These are phyloP conservation scores for Drosophila ercepeae DNA, from an alignment of 1,140 invertebrate genomes.

Conservation along the genomic window DNA sequence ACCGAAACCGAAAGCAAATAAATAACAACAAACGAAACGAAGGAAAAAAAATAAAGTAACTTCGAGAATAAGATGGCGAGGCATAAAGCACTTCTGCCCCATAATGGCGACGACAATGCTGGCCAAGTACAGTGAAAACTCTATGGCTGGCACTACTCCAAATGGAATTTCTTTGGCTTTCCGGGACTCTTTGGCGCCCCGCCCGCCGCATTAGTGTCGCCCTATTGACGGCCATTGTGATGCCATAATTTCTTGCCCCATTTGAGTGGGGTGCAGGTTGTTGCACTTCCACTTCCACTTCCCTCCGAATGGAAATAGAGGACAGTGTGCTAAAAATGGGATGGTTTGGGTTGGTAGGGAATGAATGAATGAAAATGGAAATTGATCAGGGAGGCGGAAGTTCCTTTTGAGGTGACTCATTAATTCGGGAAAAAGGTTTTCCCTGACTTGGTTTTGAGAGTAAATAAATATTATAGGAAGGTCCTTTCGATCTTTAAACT, in stretches of 20 bases:
- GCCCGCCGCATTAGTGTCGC: constrained; percentile 64
- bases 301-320: constrained; percentile 9
- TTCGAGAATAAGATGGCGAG: constrained; percentile 28
- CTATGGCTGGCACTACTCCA: constrained; percentile 51
- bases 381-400: constrained; percentile 14
- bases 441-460: neutral
- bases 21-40: constrained; percentile 35
- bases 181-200: constrained; percentile 30
- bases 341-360: constrained; percentile 6
- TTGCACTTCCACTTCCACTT: constrained; percentile 39
- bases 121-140: constrained; percentile 42
- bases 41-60: neutral
- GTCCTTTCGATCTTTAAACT: too few species aligned
- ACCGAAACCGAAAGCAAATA: constrained; percentile 30
- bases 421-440: constrained; percentile 14
- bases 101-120: constrained; percentile 26
- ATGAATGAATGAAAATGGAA: constrained; percentile 16
- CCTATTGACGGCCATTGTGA: constrained; percentile 61
- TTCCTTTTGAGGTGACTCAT: constrained; percentile 8
- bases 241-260: constrained; percentile 62
- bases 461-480: too few species aligned
- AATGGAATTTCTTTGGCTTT: constrained; percentile 55
- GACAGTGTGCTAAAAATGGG: constrained; percentile 14
- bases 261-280: constrained; percentile 54
- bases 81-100: constrained; percentile 32